Base-by-base conservation (phyloP, 2,113 vertebrate species). In the Cryptotis parvus region DNA sequence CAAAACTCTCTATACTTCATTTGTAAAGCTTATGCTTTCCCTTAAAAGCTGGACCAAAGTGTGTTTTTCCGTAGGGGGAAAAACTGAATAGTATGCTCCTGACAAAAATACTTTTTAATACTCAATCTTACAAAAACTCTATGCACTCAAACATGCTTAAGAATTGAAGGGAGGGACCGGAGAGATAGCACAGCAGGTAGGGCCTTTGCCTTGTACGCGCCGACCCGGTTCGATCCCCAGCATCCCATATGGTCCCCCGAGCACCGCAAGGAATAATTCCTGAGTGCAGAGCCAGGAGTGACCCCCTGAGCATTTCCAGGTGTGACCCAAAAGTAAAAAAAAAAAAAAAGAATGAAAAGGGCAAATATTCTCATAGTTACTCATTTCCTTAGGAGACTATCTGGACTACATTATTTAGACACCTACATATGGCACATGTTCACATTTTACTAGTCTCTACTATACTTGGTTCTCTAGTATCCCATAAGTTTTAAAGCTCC, bases 371-470 rank as follows among this genome's bases (percentile, higher is more conserved):
- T 84, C 68, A 22, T 37, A 29, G 41, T 70, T 63, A 69, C 11
- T 69, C 35, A 86, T 75, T 69, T 72, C 73, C 31, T 52, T 26
- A 83, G 69, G 33, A 63, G 16, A 43, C 31, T 63, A 52, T 12
- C 87, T 91, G 65, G 45, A 86, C 78, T 26, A 79, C 89, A 33
- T 58, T 89, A 74, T 70, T 74, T 58, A 89, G 15, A 31, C 11
- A 72, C 12, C 45, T 3, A 33, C 3, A 49, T 14, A 61, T 26
- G 26, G 66, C 16, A 80, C 31, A 75, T 15, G 22, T 90, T 73
- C 39, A 78, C 29, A 70, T 41, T 83, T 43, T 89, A 73, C 66
- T n/a, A 18, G 80, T 20, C 22, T 52, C 8, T 75, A 33, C 63
- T 85, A 73, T 43, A 86, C 49, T 52, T 52, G 55, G 6, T 22